phyloP scores from a whole-genome alignment of 2,797 vertebrate species.

The Dendrocincla fuliginosa region DNA sequence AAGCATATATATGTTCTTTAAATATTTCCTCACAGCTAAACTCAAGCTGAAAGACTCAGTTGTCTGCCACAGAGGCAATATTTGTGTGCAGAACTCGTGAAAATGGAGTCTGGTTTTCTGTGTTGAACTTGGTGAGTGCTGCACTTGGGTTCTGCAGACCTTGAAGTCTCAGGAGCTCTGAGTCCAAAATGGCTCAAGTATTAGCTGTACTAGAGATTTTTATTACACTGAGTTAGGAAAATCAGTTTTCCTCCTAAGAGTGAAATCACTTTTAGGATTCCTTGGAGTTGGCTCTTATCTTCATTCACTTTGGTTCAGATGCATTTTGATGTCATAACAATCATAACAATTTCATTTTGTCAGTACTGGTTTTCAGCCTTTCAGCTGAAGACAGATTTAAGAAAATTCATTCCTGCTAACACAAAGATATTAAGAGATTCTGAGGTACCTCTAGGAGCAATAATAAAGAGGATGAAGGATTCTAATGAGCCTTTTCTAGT shows the following conservation, averaged over 20 bases:
- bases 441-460: not conserved
- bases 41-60: not conserved
- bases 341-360: not conserved
- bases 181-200: not conserved
- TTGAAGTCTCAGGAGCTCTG: not conserved
- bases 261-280: not conserved
- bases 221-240: not conserved
- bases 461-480: not conserved
- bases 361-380: not conserved
- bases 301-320: not conserved
- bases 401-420: not conserved
- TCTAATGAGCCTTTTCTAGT: not conserved
- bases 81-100: not conserved
- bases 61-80: not conserved
- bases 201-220: not conserved
- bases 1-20: not conserved
- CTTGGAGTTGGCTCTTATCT: not conserved
- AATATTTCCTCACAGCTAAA: not conserved
- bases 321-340: not conserved
- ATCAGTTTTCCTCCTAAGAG: not conserved
- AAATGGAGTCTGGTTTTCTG: not conserved
- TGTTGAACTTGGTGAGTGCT: not conserved
- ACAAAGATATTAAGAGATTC: not conserved
- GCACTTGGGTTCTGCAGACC: not conserved
- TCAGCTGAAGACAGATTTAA: not conserved